Evolutionary conservation across 2,113 vertebrate genomes (phyloP).

Genomic region (Sceloporus tristichus): DNA sequence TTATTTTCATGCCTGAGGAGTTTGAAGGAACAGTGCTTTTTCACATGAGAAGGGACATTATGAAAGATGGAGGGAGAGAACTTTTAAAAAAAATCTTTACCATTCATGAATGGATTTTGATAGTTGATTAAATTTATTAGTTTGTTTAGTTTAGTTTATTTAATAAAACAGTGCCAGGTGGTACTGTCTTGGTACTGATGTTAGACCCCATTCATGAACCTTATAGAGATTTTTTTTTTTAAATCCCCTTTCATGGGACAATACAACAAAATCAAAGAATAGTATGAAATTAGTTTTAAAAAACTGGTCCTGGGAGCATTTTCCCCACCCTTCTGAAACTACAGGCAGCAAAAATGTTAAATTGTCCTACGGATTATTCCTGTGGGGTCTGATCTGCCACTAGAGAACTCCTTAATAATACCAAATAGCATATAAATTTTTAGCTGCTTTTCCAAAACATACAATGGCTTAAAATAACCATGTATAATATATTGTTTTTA

Average conservation of each 20-base stretch:
- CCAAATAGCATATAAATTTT: conserved; percentile 3
- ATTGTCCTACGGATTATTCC: conserved; percentile 38
- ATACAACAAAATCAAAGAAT: conserved; percentile 25
- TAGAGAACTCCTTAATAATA: conserved; percentile 64
- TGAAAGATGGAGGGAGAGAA: not conserved
- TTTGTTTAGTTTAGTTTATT: too few relatives aligned
- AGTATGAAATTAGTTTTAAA: conserved; percentile 32
- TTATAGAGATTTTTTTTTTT: too few relatives aligned
- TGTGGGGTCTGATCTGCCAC: conserved; percentile 22
- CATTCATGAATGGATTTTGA: too few relatives aligned
- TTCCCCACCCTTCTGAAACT: conserved; percentile 39
- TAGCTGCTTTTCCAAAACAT: not conserved
- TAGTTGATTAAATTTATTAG: too few relatives aligned
- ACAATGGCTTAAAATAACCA: conserved; percentile 2
- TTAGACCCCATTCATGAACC: too few relatives aligned
- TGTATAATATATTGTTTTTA: not conserved
- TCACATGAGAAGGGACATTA: conserved; percentile 45
- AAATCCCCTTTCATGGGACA: conserved; percentile 7
- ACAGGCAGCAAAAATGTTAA: not conserved
- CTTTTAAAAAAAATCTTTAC: too few relatives aligned
- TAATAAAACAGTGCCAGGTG: too few relatives aligned
- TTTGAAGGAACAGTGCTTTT: not conserved
- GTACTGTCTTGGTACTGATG: too few relatives aligned
- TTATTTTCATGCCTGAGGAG: not conserved
- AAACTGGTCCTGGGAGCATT: conserved; percentile 46